phyloP scores from a whole-genome alignment of 2,888 invertebrate species.

The Leucoptera coffeella region DNA sequence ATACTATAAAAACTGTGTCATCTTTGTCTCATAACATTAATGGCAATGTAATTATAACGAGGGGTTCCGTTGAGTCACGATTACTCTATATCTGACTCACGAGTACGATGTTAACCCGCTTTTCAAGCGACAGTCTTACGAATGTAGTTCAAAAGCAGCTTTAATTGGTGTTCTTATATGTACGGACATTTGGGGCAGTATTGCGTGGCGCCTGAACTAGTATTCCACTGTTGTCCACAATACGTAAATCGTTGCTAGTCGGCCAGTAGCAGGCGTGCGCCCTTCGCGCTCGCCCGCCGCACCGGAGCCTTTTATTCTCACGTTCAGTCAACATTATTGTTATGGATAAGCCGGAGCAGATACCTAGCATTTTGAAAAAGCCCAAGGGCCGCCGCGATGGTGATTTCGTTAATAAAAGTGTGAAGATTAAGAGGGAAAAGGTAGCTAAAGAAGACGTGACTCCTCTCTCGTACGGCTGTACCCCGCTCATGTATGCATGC shows the following conservation, averaged over 20 bases:
- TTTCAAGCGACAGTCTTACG: too few relatives aligned
- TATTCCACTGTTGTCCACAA: too few relatives aligned
- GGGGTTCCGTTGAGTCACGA: too few relatives aligned
- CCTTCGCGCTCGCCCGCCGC: conserved; percentile 39
- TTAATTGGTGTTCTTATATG: too few relatives aligned
- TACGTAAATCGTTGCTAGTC: conserved; percentile 19
- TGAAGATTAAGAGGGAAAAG: conserved; percentile 40
- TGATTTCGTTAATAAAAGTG: conserved; percentile 36
- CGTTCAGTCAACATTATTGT: conserved; percentile 13
- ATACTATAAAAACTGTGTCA: too few relatives aligned
- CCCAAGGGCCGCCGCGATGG: conserved; percentile 27
- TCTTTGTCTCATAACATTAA: too few relatives aligned
- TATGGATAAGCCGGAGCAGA: conserved; percentile 39
- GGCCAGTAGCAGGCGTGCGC: conserved; percentile 42
- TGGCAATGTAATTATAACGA: too few relatives aligned
- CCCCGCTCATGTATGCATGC: conserved; percentile 86
- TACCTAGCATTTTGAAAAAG: conserved; percentile 43
- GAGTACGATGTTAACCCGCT: too few relatives aligned
- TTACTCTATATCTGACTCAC: too few relatives aligned
- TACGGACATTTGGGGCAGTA: too few relatives aligned
- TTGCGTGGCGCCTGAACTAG: conserved; percentile 12
- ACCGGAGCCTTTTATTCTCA: too few relatives aligned
- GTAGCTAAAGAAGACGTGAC: conserved; percentile 29
- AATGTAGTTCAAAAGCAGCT: too few relatives aligned
- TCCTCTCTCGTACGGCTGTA: conserved; percentile 62